Conservation (phyloP, 2,888 invertebrate species). For the Plutella xylostella region DNA sequence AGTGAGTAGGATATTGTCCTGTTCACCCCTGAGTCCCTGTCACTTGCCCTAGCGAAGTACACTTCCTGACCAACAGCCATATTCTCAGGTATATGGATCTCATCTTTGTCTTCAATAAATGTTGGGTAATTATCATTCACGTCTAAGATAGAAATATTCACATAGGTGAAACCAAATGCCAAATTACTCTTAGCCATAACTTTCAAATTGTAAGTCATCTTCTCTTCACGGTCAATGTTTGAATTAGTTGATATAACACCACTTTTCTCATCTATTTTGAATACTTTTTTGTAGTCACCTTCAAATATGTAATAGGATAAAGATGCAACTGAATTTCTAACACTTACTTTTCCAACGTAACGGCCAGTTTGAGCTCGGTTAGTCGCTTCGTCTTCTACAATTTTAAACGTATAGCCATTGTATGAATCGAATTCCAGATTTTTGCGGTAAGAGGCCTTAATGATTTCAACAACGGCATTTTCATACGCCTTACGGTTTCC, state of each 20-base stretch:
- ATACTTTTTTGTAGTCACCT: slow-evolving; percentile 83
- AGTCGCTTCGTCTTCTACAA: slow-evolving; percentile 83
- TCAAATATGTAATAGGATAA: slow-evolving; percentile 82
- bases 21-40: slow-evolving; percentile 91
- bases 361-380: slow-evolving; percentile 72
- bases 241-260: slow-evolving; percentile 84
- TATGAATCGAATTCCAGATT: slow-evolving; percentile 80
- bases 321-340: slow-evolving; percentile 70
- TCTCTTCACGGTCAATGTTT: slow-evolving; percentile 87
- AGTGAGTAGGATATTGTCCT: slow-evolving; percentile 86
- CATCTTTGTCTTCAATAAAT: slow-evolving; percentile 83
- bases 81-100: slow-evolving; percentile 85
- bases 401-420: slow-evolving; percentile 84
- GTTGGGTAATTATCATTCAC: slow-evolving; percentile 92
- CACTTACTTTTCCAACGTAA: slow-evolving; percentile 82
- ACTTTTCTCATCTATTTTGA: slow-evolving; percentile 82
- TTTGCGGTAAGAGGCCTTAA: slow-evolving; percentile 78
- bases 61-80: slow-evolving; percentile 95
- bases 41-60: slow-evolving; percentile 86
- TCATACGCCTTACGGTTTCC: slow-evolving; percentile 79
- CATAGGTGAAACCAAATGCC: slow-evolving; percentile 81
- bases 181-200: slow-evolving; percentile 84
- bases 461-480: slow-evolving; percentile 85
- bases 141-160: slow-evolving; percentile 86
- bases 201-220: slow-evolving; percentile 79